Base-by-base conservation (phyloP, 2,888 invertebrate genomes). In the Coenonympha glycerion region DNA sequence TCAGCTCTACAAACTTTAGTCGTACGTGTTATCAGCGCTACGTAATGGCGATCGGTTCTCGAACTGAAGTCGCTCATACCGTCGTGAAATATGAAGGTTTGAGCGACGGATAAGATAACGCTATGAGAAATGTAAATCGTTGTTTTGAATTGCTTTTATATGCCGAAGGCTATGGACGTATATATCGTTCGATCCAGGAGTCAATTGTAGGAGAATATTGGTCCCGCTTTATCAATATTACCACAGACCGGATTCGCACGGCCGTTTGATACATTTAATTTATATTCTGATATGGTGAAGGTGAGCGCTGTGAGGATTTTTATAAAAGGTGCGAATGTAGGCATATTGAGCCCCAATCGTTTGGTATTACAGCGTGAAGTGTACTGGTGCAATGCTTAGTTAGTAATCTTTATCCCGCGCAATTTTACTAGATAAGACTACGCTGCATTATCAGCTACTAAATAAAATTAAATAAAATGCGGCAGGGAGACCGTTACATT, bases 101-200 rank as follows among this genome's bases (percentile, higher is more conserved):
- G 63, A 66, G 61, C 59, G 53, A 36, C 36, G 46, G 46, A 71
- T 68, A 67, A 74, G 79, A 82, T 81, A 80, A 74, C 66, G 61
- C 58, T 59, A 66, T 73, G 73, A 77, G 71, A 74, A 75, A 80
- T 73, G 74, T 74, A 37, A 77, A 79, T 77, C 71, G 74, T 69
- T 76, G 80, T 79, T 81, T 76, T 66, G 71, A 78, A 83, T 76
- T 60, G 75, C 73, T 79, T 76, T 74, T 65, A 72, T 71, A 36
- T 65, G 71, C 74, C 70, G 62, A 61, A 52, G 66, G 70, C 64
- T 63, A 65, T 67, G 60, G 63, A 64, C 58, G 57, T 57, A 59
- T 57, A 59, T 58, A 60, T 57, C 53, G 56, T 41, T 51, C 52
- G 34, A 54, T 51, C 55, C 54, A 52, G 56, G 57, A 54, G 53